Evolutionary conservation across 2,113 vertebrate species (phyloP).

Genomic region (Serinus canaria): DNA sequence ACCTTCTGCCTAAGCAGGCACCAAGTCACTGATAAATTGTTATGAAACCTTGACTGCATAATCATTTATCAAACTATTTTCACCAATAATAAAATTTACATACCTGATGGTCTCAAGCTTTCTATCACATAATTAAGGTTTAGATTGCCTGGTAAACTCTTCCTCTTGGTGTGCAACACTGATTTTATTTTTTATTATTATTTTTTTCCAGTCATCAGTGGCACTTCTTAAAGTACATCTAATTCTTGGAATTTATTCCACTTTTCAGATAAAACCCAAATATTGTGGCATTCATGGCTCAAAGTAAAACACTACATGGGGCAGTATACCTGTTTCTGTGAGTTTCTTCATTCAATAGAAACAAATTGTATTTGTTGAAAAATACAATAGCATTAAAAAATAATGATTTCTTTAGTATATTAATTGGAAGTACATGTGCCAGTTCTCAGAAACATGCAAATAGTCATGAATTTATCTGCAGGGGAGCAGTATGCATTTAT

Average conservation of each 20-base stretch:
- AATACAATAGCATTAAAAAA: background rate
- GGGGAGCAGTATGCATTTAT: background rate
- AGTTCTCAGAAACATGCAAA: background rate
- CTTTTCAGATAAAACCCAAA: background rate
- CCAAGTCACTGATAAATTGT: constrained; percentile 31
- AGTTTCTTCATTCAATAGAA: background rate
- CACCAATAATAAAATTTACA: background rate
- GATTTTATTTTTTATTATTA: background rate
- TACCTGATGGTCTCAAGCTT: background rate
- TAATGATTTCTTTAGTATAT: background rate
- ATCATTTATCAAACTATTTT: background rate
- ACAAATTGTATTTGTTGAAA: background rate
- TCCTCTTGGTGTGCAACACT: background rate
- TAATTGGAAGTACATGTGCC: background rate
- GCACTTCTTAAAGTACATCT: background rate
- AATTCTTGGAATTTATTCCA: background rate
- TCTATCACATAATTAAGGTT: background rate
- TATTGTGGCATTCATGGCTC: background rate
- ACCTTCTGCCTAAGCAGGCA: background rate
- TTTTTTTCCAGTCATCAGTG: background rate
- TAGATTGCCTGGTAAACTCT: background rate
- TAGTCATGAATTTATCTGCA: background rate
- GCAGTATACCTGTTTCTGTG: background rate
- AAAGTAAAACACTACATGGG: background rate
- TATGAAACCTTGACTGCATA: background rate